Conservation (phyloP, 2,113 vertebrate genomes). For the Lepisosteus oculatus region DNA sequence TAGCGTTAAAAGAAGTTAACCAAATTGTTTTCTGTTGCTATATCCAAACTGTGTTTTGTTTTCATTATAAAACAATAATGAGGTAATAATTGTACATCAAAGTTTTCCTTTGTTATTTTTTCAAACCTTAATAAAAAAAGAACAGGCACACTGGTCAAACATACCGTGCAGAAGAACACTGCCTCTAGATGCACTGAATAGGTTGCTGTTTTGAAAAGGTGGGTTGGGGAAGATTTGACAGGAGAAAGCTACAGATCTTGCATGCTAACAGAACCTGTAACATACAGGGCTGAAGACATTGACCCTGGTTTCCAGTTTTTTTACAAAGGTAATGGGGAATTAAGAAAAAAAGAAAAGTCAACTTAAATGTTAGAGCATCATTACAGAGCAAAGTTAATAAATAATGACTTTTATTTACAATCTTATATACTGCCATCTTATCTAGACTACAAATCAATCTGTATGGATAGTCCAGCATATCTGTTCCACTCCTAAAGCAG, state of each 20-base stretch:
- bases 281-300: constrained; percentile 25
- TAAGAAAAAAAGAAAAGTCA: constrained; percentile 31
- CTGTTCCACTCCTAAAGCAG: constrained; percentile 42
- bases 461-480: constrained; percentile 65
- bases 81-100: constrained; percentile 98
- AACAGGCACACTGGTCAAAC: constrained; percentile 50
- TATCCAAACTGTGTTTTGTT: constrained; percentile 68
- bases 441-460: constrained; percentile 50
- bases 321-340: constrained; percentile 20
- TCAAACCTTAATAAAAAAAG: constrained; percentile 58
- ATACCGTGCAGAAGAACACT: constrained; percentile 50
- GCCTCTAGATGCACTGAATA: constrained; percentile 28
- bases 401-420: constrained; percentile 79
- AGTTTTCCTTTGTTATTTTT: constrained; percentile 72
- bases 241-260: constrained; percentile 11
- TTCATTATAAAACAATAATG: constrained; percentile 89
- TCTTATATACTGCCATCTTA: constrained; percentile 54
- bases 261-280: constrained; percentile 19
- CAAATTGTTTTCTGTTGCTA: constrained; percentile 67
- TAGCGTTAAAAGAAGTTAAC: constrained; percentile 81
- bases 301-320: constrained; percentile 45
- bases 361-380: constrained; percentile 45
- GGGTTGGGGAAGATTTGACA: background rate
- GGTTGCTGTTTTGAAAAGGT: constrained; percentile 15
- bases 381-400: constrained; percentile 71